Evolutionary conservation across 1,140 invertebrate genomes (phyloP).

Genomic region (Amyelois transitella): DNA sequence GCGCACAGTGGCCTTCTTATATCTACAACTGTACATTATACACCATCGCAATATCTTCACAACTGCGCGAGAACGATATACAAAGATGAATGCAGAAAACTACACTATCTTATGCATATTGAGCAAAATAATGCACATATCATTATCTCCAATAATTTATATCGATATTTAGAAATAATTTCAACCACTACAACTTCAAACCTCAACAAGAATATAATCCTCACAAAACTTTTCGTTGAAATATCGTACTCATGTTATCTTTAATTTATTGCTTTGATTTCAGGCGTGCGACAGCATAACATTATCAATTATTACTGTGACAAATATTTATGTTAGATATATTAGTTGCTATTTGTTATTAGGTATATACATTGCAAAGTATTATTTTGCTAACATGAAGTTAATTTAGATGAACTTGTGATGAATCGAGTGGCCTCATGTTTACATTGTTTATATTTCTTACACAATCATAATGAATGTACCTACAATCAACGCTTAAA

Average conservation of each 20-base stretch:
- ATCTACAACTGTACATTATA: not conserved
- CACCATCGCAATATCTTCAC: not conserved
- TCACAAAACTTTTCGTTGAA: constrained; percentile 22
- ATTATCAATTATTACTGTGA: not conserved
- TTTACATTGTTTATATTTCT: not conserved
- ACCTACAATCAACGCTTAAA: not conserved
- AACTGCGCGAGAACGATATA: constrained; percentile 8
- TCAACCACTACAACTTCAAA: constrained; percentile 3
- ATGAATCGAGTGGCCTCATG: not conserved
- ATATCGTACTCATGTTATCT: constrained; percentile 20
- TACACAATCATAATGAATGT: not conserved
- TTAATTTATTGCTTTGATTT: constrained; percentile 4
- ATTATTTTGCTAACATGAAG: too few species aligned
- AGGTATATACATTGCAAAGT: not conserved
- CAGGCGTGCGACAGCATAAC: not conserved
- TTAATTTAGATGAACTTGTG: too few species aligned
- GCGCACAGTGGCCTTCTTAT: not conserved
- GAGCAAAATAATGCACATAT: constrained; percentile 20
- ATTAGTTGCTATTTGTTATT: too few species aligned
- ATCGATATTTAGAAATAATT: constrained; percentile 1
- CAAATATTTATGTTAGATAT: not conserved
- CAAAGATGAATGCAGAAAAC: constrained; percentile 6
- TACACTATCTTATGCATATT: constrained; percentile 17
- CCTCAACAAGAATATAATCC: constrained; percentile 18
- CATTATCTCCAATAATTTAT: constrained; percentile 5